These are phyloP conservation scores for Allolobophora icterica DNA, from an alignment of 2,888 invertebrate species.

Conservation along the genomic window DNA sequence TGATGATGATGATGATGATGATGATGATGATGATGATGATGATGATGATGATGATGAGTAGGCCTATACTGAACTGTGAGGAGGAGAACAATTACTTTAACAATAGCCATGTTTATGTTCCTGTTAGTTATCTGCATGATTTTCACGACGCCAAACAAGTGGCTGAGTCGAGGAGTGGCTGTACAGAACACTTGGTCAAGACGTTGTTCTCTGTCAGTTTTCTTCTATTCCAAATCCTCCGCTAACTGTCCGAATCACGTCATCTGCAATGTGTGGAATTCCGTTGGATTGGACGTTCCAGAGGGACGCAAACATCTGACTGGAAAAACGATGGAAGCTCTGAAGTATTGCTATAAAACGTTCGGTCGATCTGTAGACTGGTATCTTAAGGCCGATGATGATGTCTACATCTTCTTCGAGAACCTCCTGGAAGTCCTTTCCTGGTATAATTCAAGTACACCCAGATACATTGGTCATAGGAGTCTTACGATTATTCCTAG, in stretches of 20 bases:
- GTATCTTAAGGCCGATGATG: constrained; percentile 81
- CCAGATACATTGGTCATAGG: not conserved
- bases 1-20: too few species aligned
- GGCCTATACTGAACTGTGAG: too few species aligned
- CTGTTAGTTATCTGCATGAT: constrained; percentile 27
- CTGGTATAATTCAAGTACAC: not conserved
- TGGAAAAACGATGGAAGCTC: not conserved
- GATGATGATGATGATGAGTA: too few species aligned
- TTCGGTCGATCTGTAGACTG: not conserved
- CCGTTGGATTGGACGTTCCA: constrained; percentile 20
- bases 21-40: too few species aligned
- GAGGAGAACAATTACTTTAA: too few species aligned
- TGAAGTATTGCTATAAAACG: not conserved
- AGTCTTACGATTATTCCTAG: not conserved
- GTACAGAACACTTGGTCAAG: not conserved
- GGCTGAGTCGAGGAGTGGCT: not conserved
- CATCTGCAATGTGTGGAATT: not conserved
- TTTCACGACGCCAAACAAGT: not conserved
- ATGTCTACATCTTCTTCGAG: constrained; percentile 94
- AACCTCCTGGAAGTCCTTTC: constrained; percentile 72
- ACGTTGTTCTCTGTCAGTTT: not conserved
- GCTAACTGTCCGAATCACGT: not conserved
- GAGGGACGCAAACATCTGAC: not conserved
- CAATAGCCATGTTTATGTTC: too few species aligned
- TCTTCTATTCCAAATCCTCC: not conserved